These are phyloP conservation scores for Brotula barbata DNA, from an alignment of 2,797 vertebrate genomes.

Conservation along the genomic window DNA sequence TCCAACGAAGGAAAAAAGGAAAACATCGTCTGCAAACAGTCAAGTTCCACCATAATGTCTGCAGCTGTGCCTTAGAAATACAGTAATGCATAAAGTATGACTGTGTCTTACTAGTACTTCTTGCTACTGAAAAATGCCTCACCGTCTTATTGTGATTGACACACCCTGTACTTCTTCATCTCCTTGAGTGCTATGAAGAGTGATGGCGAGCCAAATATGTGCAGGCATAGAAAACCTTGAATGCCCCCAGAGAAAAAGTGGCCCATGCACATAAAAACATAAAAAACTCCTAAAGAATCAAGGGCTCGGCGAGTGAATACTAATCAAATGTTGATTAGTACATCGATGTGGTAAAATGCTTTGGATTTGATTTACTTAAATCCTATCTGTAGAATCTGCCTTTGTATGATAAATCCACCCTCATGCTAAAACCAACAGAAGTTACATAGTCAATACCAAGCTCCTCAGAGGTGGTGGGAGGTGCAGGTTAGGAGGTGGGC, in stretches of 20 bases:
- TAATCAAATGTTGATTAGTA: conserved; percentile 2
- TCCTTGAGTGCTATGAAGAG: background rate
- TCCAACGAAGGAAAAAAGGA: too few species aligned
- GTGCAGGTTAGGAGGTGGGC: conserved; percentile 49
- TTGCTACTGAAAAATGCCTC: too few species aligned
- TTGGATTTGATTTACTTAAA: conserved; percentile 19
- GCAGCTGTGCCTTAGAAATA: too few species aligned
- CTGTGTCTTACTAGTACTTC: too few species aligned
- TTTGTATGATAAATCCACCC: conserved; percentile 6
- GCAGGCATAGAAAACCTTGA: background rate
- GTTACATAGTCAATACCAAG: background rate
- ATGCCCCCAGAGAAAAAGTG: background rate
- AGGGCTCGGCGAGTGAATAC: conserved; percentile 4
- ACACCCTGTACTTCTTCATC: conserved; percentile 2
- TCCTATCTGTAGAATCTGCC: background rate
- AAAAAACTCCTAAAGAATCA: conserved; percentile 15
- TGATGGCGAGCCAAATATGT: background rate
- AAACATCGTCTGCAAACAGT: too few species aligned
- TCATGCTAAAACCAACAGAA: conserved; percentile 13
- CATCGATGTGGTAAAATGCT: conserved; percentile 26
- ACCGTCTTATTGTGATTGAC: background rate
- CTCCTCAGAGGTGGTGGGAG: conserved; percentile 27
- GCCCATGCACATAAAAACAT: conserved; percentile 24
- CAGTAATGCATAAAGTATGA: too few species aligned
- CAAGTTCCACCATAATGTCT: too few species aligned